Evolutionary conservation across 1,140 invertebrate genomes (phyloP), one percentile per base, ranked within the genome.

Genomic region (Caenorhabditis brenneri): DNA sequence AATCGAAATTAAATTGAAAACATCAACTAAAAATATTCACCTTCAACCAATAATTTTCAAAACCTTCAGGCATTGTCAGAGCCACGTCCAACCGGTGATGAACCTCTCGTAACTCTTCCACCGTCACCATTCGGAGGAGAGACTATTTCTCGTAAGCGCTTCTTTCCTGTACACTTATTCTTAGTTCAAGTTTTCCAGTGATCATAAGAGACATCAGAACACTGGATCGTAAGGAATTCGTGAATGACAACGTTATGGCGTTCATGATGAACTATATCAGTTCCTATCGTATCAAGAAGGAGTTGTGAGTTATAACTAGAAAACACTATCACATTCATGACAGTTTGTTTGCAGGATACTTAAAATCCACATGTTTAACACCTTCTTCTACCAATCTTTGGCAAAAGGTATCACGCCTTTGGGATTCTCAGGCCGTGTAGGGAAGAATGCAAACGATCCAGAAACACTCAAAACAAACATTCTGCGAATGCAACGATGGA

Each of bases 181-280:
- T 51, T n/a, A 51, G 4, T 22, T 27, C 2, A n/a, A 16, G 1
- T 2, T 1, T 74, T 74, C 24, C 65, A 74, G 65, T 74, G 12
- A 2, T 7, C 3, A n/a, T 74, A n/a, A 74, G 24, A 24, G 65
- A 74, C 46, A n/a, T 74, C 2, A 42, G n/a, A 46, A 74, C 65
- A 3, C 36, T 74, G n/a, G 65, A 74, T 74, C 65, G 65, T 31
- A 74, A 74, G 42, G 65, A 74, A 31, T 74, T 74, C 15, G 2
- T 74, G n/a, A 74, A 42, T 46, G 65, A 74, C 19, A 42, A 22
- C n/a, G 36, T 74, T 1, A 42, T 74, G 36, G n/a, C n/a, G 12
- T 74, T 74, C 36, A 74, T 74, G 65, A 1, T 46, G n/a, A 74
- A 42, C n/a, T 74, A 74, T n/a, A 74, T 65, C 22, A 27, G 19